Conservation (phyloP, 1,140 invertebrate species). For the Vanessa atalanta region DNA sequence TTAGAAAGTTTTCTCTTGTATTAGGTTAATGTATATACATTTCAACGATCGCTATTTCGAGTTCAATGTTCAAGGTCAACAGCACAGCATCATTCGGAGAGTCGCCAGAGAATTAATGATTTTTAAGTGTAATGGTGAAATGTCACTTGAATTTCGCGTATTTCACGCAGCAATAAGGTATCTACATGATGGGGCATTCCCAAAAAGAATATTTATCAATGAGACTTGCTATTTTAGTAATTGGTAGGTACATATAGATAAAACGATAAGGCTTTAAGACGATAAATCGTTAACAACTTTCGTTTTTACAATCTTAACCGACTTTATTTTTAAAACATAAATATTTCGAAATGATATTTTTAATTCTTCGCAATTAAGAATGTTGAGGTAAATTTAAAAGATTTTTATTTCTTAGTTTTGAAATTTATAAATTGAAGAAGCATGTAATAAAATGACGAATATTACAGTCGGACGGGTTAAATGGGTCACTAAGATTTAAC, state of each 20-base stretch:
- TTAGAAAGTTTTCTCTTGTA: constrained; percentile 63
- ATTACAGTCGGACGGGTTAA: too few relatives aligned
- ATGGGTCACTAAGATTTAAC: too few relatives aligned
- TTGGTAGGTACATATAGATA: too few relatives aligned
- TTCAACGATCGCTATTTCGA: constrained; percentile 40
- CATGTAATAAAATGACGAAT: too few relatives aligned
- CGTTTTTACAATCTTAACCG: background rate
- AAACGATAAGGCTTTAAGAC: too few relatives aligned
- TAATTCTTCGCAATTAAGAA: too few relatives aligned
- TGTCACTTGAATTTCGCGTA: background rate
- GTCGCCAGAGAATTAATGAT: background rate
- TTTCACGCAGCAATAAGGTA: background rate
- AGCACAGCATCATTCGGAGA: constrained; percentile 3
- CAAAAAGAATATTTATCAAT: background rate
- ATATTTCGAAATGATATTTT: background rate
- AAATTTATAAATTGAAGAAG: too few relatives aligned
- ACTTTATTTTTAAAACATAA: background rate
- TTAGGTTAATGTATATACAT: constrained; percentile 56
- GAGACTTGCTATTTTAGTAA: too few relatives aligned
- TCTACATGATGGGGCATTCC: background rate
- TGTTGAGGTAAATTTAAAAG: too few relatives aligned
- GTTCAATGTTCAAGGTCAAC: constrained; percentile 60
- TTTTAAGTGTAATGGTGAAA: background rate
- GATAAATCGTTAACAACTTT: too few relatives aligned
- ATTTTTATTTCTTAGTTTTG: too few relatives aligned